Evolutionary conservation across 2,113 vertebrate species (phyloP), one percentile per base, ranked within the genome.

Genomic region (Nansenia antarctica): DNA sequence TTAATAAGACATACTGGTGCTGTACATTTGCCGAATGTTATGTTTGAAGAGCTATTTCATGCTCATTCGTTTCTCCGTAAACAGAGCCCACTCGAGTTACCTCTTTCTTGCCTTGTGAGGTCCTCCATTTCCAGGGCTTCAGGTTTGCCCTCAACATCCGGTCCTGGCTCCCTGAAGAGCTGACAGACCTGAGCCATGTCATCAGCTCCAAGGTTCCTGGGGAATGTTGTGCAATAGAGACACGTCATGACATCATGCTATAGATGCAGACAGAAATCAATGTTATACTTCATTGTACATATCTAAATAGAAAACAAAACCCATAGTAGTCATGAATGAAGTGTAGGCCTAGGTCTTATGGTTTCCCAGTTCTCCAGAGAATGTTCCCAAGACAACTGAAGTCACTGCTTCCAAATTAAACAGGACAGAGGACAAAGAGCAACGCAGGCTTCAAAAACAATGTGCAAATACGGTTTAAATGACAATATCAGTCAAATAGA

Each of bases 51-150:
- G n/a, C n/a, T n/a, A n/a, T n/a, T n/a, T n/a, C n/a, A n/a, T n/a
- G n/a, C n/a, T n/a, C n/a, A n/a, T n/a, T n/a, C n/a, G n/a, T n/a
- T n/a, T n/a, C n/a, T n/a, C n/a, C n/a, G n/a, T n/a, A n/a, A n/a
- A n/a, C 32, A 22, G 32, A 3, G 20, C 34, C 12, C 20, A 20
- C 27, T 22, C 14, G n/a, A 35, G 57, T 4, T 67, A 77, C 69
- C 69, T 54, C 37, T 26, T 22, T 18, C 0, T 62, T 69, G 57
- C 1, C 6, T 54, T 14, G 18, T n/a, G 7, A 81, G 49, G 24
- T 42, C 24, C 0, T 61, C 76, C 72, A 84, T 73, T 35, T 82
- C 22, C 18, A 84, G n/a, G 5, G 34, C 47, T 73, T 85, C 74
- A 24, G 52, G 29, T 20, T 0, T 55, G 14, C 24, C 31, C 2